A percentile compares a stretch with the other conserved stretches of the same genome.
Evolutionary conservation across 2,797 vertebrate genomes (phyloP).

Genomic region (Paguma larvata): DNA sequence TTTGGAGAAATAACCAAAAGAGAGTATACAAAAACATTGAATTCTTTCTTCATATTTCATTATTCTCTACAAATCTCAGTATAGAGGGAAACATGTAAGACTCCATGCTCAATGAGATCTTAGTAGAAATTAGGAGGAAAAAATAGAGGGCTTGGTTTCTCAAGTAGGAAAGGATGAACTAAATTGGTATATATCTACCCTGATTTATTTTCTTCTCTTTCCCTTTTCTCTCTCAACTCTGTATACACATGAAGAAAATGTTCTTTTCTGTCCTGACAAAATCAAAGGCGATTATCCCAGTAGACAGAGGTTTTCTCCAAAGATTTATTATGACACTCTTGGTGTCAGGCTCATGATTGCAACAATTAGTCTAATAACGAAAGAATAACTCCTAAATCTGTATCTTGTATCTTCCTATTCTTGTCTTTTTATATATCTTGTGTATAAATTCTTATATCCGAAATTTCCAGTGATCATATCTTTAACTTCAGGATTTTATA

Average conservation of each 20-base stretch:
- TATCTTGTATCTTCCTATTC: neutral
- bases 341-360: neutral
- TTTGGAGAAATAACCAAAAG: neutral
- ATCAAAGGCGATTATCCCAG: neutral
- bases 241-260: neutral
- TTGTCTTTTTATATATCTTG: neutral
- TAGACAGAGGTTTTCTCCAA: neutral
- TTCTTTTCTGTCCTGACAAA: neutral
- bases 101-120: neutral
- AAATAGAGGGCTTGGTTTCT: neutral
- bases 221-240: neutral
- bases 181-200: neutral
- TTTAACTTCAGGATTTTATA: slow-evolving; percentile 33
- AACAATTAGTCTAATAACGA: neutral
- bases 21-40: neutral
- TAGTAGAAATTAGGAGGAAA: neutral
- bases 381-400: neutral
- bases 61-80: neutral
- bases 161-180: neutral
- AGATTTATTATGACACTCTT: neutral
- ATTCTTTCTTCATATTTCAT: neutral
- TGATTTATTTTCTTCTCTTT: neutral
- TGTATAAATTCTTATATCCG: neutral
- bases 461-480: neutral
- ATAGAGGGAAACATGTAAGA: neutral